These are phyloP conservation scores for Misgurnus anguillicaudatus DNA, from an alignment of 2,113 vertebrate genomes.

Conservation along the genomic window DNA sequence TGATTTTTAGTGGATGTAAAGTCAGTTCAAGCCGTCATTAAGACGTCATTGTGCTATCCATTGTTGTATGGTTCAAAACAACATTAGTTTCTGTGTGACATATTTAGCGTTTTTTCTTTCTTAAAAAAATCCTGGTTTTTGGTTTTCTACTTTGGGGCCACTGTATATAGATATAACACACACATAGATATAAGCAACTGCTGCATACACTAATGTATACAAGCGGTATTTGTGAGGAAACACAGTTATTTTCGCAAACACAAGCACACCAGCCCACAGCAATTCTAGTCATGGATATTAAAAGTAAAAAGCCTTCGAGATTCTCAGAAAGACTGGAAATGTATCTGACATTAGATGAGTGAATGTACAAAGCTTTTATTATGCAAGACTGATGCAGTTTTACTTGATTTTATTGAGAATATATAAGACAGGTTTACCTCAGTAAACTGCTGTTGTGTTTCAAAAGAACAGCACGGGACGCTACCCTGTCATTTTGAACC, in stretches of 20 bases:
- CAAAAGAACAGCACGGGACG: neutral
- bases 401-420: neutral
- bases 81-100: too few species aligned
- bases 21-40: too few species aligned
- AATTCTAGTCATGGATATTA: neutral
- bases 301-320: constrained; percentile 31
- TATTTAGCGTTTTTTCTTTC: too few species aligned
- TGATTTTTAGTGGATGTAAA: too few species aligned
- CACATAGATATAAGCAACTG: neutral
- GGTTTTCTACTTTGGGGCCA: neutral
- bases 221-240: neutral
- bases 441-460: neutral
- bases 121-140: too few species aligned
- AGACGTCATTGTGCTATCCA: too few species aligned
- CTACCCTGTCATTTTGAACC: neutral
- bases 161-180: neutral
- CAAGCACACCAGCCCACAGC: neutral
- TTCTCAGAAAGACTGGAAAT: neutral
- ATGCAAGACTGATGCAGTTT: neutral
- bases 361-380: constrained; percentile 21
- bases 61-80: too few species aligned
- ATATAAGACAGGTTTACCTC: constrained; percentile 12
- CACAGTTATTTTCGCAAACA: neutral
- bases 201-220: neutral
- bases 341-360: neutral